Evolutionary conservation across 2,113 vertebrate species (phyloP).

Genomic region (Corythoichthys intestinalis): DNA sequence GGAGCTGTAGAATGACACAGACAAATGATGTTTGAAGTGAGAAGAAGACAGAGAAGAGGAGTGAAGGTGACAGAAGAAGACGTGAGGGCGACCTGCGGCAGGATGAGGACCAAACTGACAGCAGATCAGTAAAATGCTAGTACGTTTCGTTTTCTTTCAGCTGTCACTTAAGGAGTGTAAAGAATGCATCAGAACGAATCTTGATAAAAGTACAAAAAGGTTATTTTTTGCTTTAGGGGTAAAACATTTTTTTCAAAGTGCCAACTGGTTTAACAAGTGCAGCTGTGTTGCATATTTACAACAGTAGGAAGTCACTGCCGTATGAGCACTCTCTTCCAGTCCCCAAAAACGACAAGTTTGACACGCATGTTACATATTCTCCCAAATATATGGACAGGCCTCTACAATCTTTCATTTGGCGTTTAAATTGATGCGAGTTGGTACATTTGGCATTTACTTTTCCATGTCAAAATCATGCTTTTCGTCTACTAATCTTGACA

Average conservation of each 20-base stretch:
- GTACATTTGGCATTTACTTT: too few species aligned
- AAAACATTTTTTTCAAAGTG: not conserved
- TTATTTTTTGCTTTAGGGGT: not conserved
- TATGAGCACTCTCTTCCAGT: too few species aligned
- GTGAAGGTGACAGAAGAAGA: conserved; percentile 46
- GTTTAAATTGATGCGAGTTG: too few species aligned
- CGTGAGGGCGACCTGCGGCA: conserved; percentile 30
- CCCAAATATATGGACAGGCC: too few species aligned
- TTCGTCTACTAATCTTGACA: too few species aligned
- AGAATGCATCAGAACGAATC: conserved; percentile 14
- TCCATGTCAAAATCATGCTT: too few species aligned
- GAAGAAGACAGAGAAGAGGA: conserved; percentile 33
- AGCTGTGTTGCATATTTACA: not conserved
- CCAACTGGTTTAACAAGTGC: not conserved
- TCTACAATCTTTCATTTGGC: too few species aligned
- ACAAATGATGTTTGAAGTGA: conserved; percentile 36
- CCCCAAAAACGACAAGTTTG: too few species aligned
- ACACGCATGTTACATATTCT: too few species aligned
- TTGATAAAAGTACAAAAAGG: conserved; percentile 19
- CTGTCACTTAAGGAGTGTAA: conserved; percentile 35
- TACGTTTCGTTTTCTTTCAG: conserved; percentile 20
- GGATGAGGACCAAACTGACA: conserved; percentile 24
- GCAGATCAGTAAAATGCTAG: conserved; percentile 26
- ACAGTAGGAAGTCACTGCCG: not conserved
- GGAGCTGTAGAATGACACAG: conserved; percentile 31